phyloP scores from a whole-genome alignment of 2,888 invertebrate genomes.

The Phortica magna region DNA sequence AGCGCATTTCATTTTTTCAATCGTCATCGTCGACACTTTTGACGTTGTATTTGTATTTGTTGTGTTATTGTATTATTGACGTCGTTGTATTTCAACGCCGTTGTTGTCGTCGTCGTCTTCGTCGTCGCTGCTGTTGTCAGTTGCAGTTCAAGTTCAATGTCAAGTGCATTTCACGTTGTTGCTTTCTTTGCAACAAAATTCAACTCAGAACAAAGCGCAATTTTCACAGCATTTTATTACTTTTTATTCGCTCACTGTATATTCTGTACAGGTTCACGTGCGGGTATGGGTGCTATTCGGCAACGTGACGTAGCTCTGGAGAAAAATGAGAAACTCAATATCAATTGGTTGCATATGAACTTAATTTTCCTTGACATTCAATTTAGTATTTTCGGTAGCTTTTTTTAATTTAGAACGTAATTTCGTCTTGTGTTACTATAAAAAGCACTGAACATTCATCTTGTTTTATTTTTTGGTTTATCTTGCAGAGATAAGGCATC shows the following conservation, averaged over 20 bases:
- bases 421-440: too few species aligned
- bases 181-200: neutral
- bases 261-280: neutral
- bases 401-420: too few species aligned
- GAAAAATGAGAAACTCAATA: too few species aligned
- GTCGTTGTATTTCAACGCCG: slow-evolving; percentile 11
- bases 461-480: too few species aligned
- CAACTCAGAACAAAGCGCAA: neutral
- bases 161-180: slow-evolving; percentile 41
- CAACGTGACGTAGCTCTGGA: too few species aligned
- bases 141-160: slow-evolving; percentile 67
- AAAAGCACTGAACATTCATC: too few species aligned
- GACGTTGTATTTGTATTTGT: neutral
- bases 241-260: neutral
- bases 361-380: too few species aligned
- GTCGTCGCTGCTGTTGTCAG: slow-evolving; percentile 45
- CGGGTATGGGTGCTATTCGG: neutral
- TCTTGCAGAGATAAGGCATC: too few species aligned
- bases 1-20: slow-evolving; percentile 11
- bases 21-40: neutral
- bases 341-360: too few species aligned
- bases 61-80: neutral
- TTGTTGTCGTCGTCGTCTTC: slow-evolving; percentile 38
- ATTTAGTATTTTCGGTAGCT: too few species aligned
- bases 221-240: neutral